Percentiles rank a stretch among this genome's conserved stretches.
phyloP scores from a whole-genome alignment of 2,113 vertebrate species.

The Zosterops borbonicus region DNA sequence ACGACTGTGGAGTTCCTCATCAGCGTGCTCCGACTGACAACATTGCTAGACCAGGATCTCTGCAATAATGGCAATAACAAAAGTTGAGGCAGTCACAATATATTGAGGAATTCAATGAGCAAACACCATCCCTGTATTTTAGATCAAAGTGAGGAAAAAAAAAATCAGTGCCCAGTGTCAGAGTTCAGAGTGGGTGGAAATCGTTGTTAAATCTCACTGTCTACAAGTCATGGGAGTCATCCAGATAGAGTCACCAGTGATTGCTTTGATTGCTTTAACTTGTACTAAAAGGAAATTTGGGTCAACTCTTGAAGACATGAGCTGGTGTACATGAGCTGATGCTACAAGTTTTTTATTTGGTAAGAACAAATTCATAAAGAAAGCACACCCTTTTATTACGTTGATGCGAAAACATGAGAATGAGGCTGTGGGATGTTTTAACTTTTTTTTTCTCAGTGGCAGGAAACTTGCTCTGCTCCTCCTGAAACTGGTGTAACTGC shows the following conservation, averaged over 20 bases:
- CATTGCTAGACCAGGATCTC: neutral
- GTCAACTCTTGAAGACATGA: neutral
- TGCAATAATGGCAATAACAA: neutral
- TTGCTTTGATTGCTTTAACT: neutral
- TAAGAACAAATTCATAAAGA: neutral
- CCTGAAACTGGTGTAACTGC: neutral
- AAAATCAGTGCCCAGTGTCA: neutral
- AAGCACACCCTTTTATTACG: neutral
- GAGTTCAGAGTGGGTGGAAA: neutral
- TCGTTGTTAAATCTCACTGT: neutral
- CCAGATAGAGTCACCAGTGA: neutral
- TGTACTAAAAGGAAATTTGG: neutral
- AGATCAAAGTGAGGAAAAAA: neutral
- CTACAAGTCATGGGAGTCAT: neutral
- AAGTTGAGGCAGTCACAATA: neutral
- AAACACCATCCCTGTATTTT: neutral
- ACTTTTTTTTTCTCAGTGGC: neutral
- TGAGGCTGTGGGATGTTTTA: neutral
- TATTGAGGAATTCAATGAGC: neutral
- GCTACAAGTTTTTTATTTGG: neutral
- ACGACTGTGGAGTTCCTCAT: neutral
- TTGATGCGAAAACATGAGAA: neutral
- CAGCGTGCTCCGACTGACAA: neutral
- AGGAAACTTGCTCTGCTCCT: neutral
- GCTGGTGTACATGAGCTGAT: neutral